A percentile compares a stretch with the other conserved stretches of the same genome.
phyloP scores from a whole-genome alignment of 2,888 invertebrate species.

The Machimus rusticus region DNA sequence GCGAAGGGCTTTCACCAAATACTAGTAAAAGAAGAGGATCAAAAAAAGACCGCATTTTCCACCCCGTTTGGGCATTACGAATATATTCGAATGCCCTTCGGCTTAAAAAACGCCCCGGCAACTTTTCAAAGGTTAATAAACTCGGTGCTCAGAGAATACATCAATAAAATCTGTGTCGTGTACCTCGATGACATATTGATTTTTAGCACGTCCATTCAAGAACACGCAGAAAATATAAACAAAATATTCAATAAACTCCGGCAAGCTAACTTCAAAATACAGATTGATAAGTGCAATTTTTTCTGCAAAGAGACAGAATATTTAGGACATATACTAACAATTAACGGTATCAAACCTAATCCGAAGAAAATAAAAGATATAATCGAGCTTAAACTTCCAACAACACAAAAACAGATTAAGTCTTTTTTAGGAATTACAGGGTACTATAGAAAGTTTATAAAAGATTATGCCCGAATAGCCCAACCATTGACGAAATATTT shows the following conservation, averaged over 20 bases:
- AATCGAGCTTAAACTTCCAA: neutral
- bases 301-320: conserved; percentile 35
- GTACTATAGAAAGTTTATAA: neutral
- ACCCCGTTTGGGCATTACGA: neutral
- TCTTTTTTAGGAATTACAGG: neutral
- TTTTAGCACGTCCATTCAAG: conserved; percentile 37
- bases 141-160: conserved; percentile 14
- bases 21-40: neutral
- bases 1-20: neutral
- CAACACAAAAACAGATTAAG: conserved; percentile 17
- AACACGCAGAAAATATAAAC: too few species aligned
- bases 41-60: neutral
- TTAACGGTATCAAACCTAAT: conserved; percentile 38
- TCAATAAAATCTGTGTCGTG: conserved; percentile 43
- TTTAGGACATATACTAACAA: neutral
- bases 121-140: conserved; percentile 2
- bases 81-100: neutral
- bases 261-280: neutral
- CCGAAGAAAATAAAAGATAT: conserved; percentile 41
- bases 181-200: conserved; percentile 37
- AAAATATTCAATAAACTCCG: neutral
- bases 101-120: neutral
- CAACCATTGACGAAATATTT: conserved; percentile 1
- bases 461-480: neutral
- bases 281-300: conserved; percentile 44